Percentiles rank a stretch among this genome's conserved stretches.
These are phyloP conservation scores for Ips typographus DNA, from an alignment of 1,140 invertebrate genomes.

Conservation along the genomic window DNA sequence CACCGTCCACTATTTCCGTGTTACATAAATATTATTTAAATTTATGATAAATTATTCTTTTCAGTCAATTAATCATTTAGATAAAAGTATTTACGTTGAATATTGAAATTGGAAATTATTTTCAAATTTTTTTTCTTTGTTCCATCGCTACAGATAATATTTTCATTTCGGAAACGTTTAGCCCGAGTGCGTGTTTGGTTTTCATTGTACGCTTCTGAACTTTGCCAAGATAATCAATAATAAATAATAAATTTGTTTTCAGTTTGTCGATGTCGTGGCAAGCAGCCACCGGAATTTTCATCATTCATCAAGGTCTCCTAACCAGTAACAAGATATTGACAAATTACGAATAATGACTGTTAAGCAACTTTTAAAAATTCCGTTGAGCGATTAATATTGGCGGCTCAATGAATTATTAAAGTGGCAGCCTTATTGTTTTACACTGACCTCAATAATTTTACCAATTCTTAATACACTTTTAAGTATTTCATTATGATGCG, in stretches of 20 bases:
- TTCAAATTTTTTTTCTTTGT: not conserved
- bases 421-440: not conserved
- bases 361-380: not conserved
- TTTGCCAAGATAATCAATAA: no score
- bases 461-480: no score
- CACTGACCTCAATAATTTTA: no score
- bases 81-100: conserved; percentile 15
- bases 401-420: not conserved
- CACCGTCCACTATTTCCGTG: conserved; percentile 26
- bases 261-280: not conserved
- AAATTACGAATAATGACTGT: conserved; percentile 7
- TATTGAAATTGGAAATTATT: conserved; percentile 19
- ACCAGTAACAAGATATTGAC: conserved; percentile 5
- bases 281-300: not conserved
- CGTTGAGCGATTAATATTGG: conserved; percentile 1
- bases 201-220: no score
- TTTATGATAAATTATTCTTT: conserved; percentile 30
- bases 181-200: no score
- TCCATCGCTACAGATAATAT: no score
- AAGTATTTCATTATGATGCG: no score
- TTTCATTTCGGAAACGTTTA: no score
- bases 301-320: conserved; percentile 4
- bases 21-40: conserved; percentile 30
- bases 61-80: conserved; percentile 25
- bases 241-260: no score